Base-by-base conservation (phyloP, 2,797 vertebrate species). In the Scyliorhinus canicula region DNA sequence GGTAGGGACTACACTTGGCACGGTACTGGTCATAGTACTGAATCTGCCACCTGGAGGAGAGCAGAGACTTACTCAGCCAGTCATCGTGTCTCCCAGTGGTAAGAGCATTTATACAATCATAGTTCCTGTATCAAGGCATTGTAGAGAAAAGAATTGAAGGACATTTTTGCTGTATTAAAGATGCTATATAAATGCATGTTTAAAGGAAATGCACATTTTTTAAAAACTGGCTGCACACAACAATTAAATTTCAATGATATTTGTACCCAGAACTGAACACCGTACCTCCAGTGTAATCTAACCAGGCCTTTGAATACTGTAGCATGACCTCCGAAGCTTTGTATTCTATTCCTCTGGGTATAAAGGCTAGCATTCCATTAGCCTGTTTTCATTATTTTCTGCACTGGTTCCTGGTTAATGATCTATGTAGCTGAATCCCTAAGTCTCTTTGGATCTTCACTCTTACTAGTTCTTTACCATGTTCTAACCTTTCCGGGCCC, bases 31-130 rank as follows among this genome's bases (percentile, higher is more conserved):
- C 95, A 97, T 99, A 95, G 97, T 97, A 0, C 96, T 99, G 96
- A 99, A 98, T 95, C 96, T 99, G 96, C 99, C 99, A 82, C 98
- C 98, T 52, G 98, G 98, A 96, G 98, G 98, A 96, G 99, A 99
- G 95, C 99, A 99, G 96, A 98, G 99, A 96, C 98, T 99, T 96
- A 97, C 99, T 95, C 99, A 99, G 96, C 99, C 99, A 8, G 98
- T 99, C 95, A 99, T 99, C 93, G 97, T 98, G 96, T 98, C 98
- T 95, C 99, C 99, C 44, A 98, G 98, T 85, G 99, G 99, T 99
- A 96, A 74, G 98, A 55, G 47, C 65, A 69, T 55, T 71, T 50
- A 31, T 69, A 11, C 88, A 44, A 12, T 65, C 60, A 65, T 91
- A 9, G 26, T 91, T 63, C 60, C 44, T 26, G 21, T 44, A 28